Conservation (phyloP, 2,797 vertebrate species). For the Tolypeutes matacus region DNA sequence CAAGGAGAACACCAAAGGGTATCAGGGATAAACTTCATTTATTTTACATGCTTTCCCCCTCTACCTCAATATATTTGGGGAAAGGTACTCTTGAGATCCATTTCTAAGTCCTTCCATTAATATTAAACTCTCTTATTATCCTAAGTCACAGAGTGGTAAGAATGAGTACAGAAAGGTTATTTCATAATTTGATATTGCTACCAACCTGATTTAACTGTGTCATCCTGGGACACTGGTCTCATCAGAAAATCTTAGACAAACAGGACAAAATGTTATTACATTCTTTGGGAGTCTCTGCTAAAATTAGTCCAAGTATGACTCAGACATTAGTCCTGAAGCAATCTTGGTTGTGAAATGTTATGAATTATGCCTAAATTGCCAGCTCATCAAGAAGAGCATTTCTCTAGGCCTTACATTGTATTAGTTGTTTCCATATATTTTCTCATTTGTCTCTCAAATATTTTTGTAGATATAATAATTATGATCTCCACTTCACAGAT, state of each 20-base stretch:
- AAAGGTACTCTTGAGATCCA: not conserved
- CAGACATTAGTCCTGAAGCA: not conserved
- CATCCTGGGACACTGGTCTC: not conserved
- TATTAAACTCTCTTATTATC: not conserved
- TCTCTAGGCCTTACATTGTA: not conserved
- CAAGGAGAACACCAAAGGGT: not conserved
- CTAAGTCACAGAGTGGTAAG: not conserved
- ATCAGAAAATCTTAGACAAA: constrained; percentile 42
- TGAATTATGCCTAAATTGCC: not conserved
- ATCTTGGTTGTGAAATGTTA: not conserved
- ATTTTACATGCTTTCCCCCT: not conserved
- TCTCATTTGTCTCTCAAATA: constrained; percentile 41
- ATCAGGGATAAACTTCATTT: not conserved
- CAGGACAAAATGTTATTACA: not conserved
- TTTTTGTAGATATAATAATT: not conserved
- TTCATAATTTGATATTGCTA: not conserved
- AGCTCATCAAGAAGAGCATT: constrained; percentile 18
- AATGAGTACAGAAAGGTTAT: not conserved
- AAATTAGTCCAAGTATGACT: not conserved
- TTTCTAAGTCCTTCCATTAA: not conserved
- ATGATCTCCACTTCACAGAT: not conserved
- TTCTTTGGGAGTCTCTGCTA: not conserved
- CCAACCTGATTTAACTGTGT: not conserved
- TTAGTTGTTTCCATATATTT: constrained; percentile 36
- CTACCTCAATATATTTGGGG: not conserved